These are phyloP conservation scores for Peromyscus maniculatus DNA, from an alignment of 2,113 vertebrate species.

Conservation along the genomic window DNA sequence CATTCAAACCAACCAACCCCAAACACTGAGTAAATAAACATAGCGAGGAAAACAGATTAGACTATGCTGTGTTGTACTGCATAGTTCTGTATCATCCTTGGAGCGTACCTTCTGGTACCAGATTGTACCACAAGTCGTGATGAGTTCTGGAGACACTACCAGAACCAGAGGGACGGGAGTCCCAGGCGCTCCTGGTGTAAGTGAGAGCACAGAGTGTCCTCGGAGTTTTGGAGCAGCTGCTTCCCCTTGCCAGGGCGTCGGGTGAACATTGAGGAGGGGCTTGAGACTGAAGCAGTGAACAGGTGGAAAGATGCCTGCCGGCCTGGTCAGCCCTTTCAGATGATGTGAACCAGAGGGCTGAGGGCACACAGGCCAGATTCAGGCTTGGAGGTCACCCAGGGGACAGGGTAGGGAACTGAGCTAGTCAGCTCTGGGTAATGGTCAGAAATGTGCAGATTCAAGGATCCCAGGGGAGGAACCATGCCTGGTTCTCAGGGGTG, in stretches of 20 bases:
- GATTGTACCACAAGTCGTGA: not conserved
- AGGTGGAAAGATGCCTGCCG: not conserved
- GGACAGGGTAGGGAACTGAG: not conserved
- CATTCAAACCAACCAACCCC: not conserved
- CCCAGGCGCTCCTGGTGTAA: not conserved
- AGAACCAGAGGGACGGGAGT: not conserved
- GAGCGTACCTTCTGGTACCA: not conserved
- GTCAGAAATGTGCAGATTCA: not conserved
- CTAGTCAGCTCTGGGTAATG: not conserved
- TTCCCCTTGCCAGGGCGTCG: not conserved
- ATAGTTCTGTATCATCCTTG: no score
- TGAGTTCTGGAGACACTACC: not conserved
- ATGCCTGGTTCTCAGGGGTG: not conserved
- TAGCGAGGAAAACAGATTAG: not conserved
- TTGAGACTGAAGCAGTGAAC: not conserved
- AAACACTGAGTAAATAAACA: not conserved
- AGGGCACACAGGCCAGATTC: not conserved
- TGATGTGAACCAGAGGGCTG: not conserved
- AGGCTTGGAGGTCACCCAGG: not conserved
- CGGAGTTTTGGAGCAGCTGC: not conserved
- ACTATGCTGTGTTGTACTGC: no score
- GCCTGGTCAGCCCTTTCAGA: not conserved
- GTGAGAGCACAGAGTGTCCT: not conserved
- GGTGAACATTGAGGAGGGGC: not conserved
- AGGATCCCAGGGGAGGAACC: no score